Evolutionary conservation across 2,113 vertebrate genomes (phyloP).

Genomic region (Mus spicilegus): DNA sequence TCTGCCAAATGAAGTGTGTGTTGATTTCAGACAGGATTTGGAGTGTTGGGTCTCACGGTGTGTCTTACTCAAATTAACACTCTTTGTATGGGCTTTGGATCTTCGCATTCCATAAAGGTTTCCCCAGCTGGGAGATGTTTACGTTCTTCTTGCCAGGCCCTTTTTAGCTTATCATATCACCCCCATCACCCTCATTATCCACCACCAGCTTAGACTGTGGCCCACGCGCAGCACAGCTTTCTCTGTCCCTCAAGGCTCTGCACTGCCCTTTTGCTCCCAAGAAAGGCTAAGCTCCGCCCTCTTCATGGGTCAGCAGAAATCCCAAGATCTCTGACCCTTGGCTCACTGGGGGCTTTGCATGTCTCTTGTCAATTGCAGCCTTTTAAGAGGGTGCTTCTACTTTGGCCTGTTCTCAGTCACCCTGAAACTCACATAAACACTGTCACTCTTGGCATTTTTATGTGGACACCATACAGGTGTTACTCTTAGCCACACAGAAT

Average conservation of each 20-base stretch:
- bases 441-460: conserved; percentile 43
- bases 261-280: neutral
- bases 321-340: conserved; percentile 51
- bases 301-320: conserved; percentile 51
- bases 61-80: conserved; percentile 10
- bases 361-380: conserved; percentile 49
- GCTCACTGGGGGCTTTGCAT: conserved; percentile 46
- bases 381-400: conserved; percentile 65
- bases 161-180: conserved; percentile 38
- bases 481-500: neutral
- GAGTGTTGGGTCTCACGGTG: neutral
- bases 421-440: conserved; percentile 49
- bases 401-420: conserved; percentile 55
- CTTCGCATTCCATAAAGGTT: conserved; percentile 38
- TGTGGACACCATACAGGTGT: neutral
- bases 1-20: neutral
- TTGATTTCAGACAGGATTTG: neutral
- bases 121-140: conserved; percentile 25
- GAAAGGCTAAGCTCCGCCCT: neutral
- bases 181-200: neutral
- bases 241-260: neutral
- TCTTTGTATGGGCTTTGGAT: neutral
- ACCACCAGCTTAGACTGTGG: neutral
- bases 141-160: conserved; percentile 43
- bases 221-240: neutral